Evolutionary conservation across 2,888 invertebrate species (phyloP).

Genomic region (Trachelus tabidus): DNA sequence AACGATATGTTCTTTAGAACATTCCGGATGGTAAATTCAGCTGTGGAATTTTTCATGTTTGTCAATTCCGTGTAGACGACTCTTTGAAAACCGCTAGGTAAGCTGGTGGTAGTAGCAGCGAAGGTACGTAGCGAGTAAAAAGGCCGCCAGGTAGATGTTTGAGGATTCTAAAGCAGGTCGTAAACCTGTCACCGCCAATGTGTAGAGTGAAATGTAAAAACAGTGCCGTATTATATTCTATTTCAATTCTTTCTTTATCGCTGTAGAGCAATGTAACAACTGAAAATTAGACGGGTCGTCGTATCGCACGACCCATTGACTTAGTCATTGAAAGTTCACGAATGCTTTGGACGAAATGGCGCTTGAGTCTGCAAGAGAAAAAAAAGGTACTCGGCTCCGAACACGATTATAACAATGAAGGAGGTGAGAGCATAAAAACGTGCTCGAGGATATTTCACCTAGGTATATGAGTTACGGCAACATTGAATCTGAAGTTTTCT

Average conservation of each 20-base stretch:
- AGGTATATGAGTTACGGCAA: background rate
- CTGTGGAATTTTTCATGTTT: background rate
- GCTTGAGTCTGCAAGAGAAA: background rate
- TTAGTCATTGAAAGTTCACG: background rate
- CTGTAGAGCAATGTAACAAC: background rate
- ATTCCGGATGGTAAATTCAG: background rate
- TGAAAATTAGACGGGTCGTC: slow-evolving; percentile 3
- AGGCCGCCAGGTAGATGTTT: background rate
- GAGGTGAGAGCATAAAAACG: background rate
- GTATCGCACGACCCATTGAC: slow-evolving; percentile 15
- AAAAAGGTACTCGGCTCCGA: background rate
- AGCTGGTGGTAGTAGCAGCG: background rate
- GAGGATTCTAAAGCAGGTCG: background rate
- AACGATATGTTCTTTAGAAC: background rate
- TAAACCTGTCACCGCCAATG: background rate
- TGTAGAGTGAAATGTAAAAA: background rate
- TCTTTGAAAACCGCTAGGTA: background rate
- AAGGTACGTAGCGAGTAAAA: background rate
- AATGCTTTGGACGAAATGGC: background rate
- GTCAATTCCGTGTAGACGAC: background rate
- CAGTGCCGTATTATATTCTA: background rate
- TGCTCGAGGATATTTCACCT: background rate
- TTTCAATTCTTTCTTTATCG: background rate
- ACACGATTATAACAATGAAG: background rate
- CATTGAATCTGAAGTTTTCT: background rate